Conservation (phyloP, 1,140 invertebrate genomes). For the Hyles euphorbiae region DNA sequence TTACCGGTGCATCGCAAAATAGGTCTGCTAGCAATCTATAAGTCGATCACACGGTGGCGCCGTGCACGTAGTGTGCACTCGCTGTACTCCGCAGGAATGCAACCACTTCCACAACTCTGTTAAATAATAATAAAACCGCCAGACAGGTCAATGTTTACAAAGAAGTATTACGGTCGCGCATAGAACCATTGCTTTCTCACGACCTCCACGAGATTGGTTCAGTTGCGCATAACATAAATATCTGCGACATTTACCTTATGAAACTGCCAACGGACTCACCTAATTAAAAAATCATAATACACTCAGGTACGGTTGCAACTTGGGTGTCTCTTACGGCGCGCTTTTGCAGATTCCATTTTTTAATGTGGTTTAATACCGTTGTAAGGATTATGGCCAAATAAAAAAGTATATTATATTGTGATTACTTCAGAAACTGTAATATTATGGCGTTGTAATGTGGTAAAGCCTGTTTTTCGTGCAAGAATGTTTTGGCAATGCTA, state of each 20-base stretch:
- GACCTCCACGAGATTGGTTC: too few species aligned
- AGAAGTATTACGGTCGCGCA: not conserved
- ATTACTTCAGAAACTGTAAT: too few species aligned
- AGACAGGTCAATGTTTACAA: too few species aligned
- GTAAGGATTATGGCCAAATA: too few species aligned
- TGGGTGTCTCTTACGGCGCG: too few species aligned
- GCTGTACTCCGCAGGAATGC: slow-evolving; percentile 17
- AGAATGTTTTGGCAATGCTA: too few species aligned
- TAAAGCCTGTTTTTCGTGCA: too few species aligned
- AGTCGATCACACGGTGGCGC: slow-evolving; percentile 23
- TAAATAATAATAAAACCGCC: not conserved
- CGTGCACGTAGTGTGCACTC: slow-evolving; percentile 8
- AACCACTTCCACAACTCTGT: slow-evolving; percentile 11
- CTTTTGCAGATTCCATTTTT: too few species aligned
- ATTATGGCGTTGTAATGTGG: too few species aligned
- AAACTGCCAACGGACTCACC: not conserved
- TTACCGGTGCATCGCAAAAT: slow-evolving; percentile 3
- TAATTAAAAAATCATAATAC: not conserved
- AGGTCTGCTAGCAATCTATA: slow-evolving; percentile 14
- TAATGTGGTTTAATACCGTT: too few species aligned
- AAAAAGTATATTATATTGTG: too few species aligned
- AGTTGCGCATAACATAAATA: slow-evolving; percentile 1
- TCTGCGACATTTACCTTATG: not conserved
- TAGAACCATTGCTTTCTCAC: slow-evolving; percentile 13
- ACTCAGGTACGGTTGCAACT: not conserved